A percentile compares a stretch with the other conserved stretches of the same genome.
Conservation (phyloP, 2,113 vertebrate genomes). For the Lepus europaeus region DNA sequence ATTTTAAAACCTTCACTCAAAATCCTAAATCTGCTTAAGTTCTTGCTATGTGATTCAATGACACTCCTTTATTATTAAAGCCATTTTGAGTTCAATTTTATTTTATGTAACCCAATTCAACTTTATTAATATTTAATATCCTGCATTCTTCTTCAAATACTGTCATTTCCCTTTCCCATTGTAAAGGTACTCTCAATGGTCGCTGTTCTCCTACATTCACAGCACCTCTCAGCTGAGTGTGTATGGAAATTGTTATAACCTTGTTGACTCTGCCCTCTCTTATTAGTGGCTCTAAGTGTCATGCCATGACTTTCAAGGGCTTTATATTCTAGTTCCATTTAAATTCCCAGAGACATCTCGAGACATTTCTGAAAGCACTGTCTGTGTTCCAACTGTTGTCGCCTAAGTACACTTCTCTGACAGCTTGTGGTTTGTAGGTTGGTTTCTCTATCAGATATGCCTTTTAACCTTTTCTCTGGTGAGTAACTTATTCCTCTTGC, state of each 20-base stretch:
- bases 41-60: not conserved
- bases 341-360: not conserved
- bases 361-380: not conserved
- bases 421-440: not conserved
- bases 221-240: not conserved
- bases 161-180: not conserved
- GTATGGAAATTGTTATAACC: not conserved
- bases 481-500: not conserved
- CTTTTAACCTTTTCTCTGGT: not conserved
- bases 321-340: not conserved
- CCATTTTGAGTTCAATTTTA: constrained; percentile 14
- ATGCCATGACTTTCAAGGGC: not conserved
- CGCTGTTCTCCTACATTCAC: not conserved
- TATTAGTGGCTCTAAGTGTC: not conserved
- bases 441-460: not conserved
- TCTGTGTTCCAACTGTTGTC: fast-evolving
- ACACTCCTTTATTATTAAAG: constrained; percentile 48
- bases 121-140: not conserved
- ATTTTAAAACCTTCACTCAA: not conserved
- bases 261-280: not conserved
- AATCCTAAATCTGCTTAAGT: not conserved
- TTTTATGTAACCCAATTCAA: not conserved
- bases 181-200: not conserved
- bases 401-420: not conserved
- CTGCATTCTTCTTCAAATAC: not conserved